These are phyloP conservation scores for Alexandromys fortis DNA, from an alignment of 2,113 vertebrate species.

Conservation along the genomic window DNA sequence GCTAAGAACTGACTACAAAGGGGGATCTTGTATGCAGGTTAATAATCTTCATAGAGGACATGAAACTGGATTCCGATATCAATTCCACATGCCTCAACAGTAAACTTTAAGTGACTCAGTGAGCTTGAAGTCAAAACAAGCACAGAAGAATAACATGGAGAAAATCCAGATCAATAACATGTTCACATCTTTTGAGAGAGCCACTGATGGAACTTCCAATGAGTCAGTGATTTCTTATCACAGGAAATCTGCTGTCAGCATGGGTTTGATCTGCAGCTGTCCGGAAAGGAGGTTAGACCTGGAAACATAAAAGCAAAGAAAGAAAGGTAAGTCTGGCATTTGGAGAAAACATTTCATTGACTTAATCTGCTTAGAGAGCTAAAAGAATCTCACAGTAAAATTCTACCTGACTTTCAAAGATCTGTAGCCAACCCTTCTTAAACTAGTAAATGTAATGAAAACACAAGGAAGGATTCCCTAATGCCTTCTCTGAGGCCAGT, in stretches of 20 bases:
- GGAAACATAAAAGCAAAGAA: accelerated
- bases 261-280: background rate
- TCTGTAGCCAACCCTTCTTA: background rate
- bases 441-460: background rate
- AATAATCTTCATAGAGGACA: background rate
- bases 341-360: background rate
- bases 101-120: background rate
- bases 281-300: too few species aligned
- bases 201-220: background rate
- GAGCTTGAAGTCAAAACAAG: background rate
- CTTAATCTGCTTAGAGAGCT: background rate
- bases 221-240: background rate
- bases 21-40: background rate
- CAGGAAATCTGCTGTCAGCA: background rate
- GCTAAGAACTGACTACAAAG: background rate
- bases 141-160: background rate
- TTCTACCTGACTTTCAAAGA: too few species aligned
- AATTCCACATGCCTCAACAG: background rate
- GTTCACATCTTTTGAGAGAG: background rate
- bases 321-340: background rate
- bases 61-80: background rate
- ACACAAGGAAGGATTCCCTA: background rate
- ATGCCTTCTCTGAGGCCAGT: background rate
- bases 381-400: too few species aligned
- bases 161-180: slow-evolving; percentile 11